phyloP scores from a whole-genome alignment of 2,888 invertebrate species.

The Phengaris arion region DNA sequence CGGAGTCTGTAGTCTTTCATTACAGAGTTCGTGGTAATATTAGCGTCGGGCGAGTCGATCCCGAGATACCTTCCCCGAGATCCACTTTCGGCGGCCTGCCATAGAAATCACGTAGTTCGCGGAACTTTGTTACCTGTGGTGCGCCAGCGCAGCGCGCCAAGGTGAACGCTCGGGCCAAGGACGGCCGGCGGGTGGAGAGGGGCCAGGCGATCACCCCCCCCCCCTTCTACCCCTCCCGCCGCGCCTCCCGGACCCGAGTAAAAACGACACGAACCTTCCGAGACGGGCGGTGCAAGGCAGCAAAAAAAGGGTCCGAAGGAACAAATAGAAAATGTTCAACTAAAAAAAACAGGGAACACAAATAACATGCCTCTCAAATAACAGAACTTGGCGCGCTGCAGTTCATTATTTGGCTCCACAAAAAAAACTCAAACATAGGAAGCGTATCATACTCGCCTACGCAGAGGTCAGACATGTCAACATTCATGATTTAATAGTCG shows the following conservation, averaged over 20 bases:
- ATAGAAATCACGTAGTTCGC: constrained; percentile 79
- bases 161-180: constrained; percentile 79
- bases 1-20: constrained; percentile 58
- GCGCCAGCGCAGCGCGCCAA: constrained; percentile 74
- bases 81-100: constrained; percentile 71
- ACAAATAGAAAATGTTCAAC: constrained; percentile 74
- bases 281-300: constrained; percentile 65
- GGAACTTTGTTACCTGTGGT: constrained; percentile 79
- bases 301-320: constrained; percentile 75
- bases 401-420: constrained; percentile 50
- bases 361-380: constrained; percentile 69
- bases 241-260: constrained; percentile 57
- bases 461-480: constrained; percentile 52
- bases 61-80: constrained; percentile 55
- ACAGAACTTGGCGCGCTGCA: constrained; percentile 62
- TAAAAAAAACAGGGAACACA: constrained; percentile 61
- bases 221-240: constrained; percentile 42
- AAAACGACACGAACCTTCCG: constrained; percentile 71
- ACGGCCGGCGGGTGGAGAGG: constrained; percentile 71
- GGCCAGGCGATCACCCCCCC: constrained; percentile 52
- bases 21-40: constrained; percentile 64
- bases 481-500: constrained; percentile 65
- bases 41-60: constrained; percentile 56
- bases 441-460: constrained; percentile 74
- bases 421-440: constrained; percentile 52